Conservation (phyloP, 1,140 invertebrate species). For the Ips typographus region DNA sequence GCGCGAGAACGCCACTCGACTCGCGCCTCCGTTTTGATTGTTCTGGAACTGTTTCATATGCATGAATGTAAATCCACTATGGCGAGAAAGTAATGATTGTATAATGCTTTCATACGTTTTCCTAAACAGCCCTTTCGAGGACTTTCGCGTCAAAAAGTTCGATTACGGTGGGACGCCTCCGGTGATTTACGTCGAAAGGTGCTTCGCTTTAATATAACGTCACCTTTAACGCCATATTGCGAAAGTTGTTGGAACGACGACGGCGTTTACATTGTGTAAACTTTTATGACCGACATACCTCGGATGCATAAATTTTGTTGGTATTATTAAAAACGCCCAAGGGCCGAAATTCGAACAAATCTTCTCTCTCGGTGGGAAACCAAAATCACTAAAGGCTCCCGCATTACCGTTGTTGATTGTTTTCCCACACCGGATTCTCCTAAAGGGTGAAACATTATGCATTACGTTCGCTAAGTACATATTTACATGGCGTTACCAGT, state of each 20-base stretch:
- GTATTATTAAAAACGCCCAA: conserved; percentile 15
- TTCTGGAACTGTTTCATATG: conserved; percentile 45
- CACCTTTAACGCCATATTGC: conserved; percentile 33
- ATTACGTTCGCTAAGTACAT: background rate
- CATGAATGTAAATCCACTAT: conserved; percentile 42
- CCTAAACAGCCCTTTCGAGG: background rate
- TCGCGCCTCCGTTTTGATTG: conserved; percentile 27
- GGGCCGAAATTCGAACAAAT: too few relatives aligned
- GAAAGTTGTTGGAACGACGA: conserved; percentile 19
- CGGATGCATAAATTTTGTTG: conserved; percentile 30
- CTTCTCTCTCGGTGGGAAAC: too few relatives aligned
- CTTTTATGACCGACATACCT: conserved; percentile 34
- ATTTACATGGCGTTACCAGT: background rate
- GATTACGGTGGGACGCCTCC: conserved; percentile 1
- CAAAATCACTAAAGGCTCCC: background rate
- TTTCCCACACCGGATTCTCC: too few relatives aligned
- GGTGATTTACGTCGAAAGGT: conserved; percentile 31
- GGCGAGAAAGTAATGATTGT: conserved; percentile 40
- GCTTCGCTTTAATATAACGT: conserved; percentile 30
- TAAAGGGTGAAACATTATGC: too few relatives aligned
- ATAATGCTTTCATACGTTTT: conserved; percentile 35
- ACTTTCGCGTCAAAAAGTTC: conserved; percentile 6
- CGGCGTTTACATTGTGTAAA: conserved; percentile 32
- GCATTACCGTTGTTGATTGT: too few relatives aligned
- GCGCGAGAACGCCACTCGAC: conserved; percentile 17